Base-by-base conservation (phyloP, 2,888 invertebrate genomes). In the Vanessa cardui region DNA sequence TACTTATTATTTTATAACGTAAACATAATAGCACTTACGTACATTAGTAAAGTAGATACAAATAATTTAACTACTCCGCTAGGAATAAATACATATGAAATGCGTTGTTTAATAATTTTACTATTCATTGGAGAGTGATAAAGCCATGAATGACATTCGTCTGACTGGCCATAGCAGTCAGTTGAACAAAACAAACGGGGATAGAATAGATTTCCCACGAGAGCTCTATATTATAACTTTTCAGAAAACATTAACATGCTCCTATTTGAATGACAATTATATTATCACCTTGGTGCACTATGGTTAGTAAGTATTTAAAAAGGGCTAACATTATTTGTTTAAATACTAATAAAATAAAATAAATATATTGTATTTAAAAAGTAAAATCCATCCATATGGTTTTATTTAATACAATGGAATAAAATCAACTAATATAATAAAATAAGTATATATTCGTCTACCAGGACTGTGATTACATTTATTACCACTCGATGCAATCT, bases 161-260 rank as follows among this genome's bases (percentile, higher is more conserved):
- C 80, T 77, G 77, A 76, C 77, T 78, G 78, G 52, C 66, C 66
- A 78, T 80, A 81, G 78, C 81, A 80, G 84, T 84, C 85, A 86
- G 84, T 83, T 83, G 80, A 83, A 83, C 84, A 84, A 83, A 87
- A 89, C 84, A 87, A 87, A 87, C 86, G 79, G 83, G 87, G 85
- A 89, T 89, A 86, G 81, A 83, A 82, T 77, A 84, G 82, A 90
- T 90, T 90, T 90, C 90, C 90, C 89, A 66, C 7, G 87, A 82
- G 89, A 80, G 80, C 80, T 74, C 78, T 84, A 85, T 83, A 87
- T 87, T 86, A 87, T 84, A 81, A 84, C 80, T 86, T 86, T 84
- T 79, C 80, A 87, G 83, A 82, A 78, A 79, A 80, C 81, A 83
- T 81, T 66, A 59, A 16, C n/a, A 58, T 49, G 33, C 59, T 59